Conservation (phyloP, 2,888 invertebrate species). For the Andrena trimmerana region DNA sequence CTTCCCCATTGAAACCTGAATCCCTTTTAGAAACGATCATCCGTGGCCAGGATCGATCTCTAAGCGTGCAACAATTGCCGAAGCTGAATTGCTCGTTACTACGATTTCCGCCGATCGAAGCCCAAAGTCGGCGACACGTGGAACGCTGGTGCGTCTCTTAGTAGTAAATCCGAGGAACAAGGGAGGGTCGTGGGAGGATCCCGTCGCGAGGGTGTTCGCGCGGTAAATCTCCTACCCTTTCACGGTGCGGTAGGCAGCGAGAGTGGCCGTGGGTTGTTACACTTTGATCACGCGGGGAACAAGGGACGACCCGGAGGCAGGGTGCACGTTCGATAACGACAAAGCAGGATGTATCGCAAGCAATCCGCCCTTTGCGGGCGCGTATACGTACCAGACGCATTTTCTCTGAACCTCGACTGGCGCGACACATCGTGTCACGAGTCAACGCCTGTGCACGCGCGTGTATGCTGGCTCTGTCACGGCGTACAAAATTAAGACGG, state of each 20-base stretch:
- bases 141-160: constrained; percentile 20
- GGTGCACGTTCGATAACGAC: constrained; percentile 58
- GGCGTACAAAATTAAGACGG: constrained; percentile 22
- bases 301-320: constrained; percentile 38
- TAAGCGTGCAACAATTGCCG: not conserved
- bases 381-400: constrained; percentile 38
- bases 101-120: constrained; percentile 22
- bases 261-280: constrained; percentile 33
- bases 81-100: constrained; percentile 30
- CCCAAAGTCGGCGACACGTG: constrained; percentile 33
- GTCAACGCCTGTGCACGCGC: not conserved
- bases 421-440: constrained; percentile 3
- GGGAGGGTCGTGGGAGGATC: constrained; percentile 16
- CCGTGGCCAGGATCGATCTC: constrained; percentile 29
- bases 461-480: constrained; percentile 2
- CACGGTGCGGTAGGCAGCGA: constrained; percentile 43
- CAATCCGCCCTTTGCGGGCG: constrained; percentile 39
- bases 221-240: constrained; percentile 62
- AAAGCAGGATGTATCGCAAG: constrained; percentile 52
- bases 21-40: too few relatives aligned
- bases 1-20: too few relatives aligned
- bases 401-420: constrained; percentile 2
- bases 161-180: constrained; percentile 41
- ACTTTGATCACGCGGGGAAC: constrained; percentile 65
- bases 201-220: constrained; percentile 40